These are phyloP conservation scores for Drosophila bocqueti DNA, from an alignment of 1,140 invertebrate genomes.

Conservation along the genomic window DNA sequence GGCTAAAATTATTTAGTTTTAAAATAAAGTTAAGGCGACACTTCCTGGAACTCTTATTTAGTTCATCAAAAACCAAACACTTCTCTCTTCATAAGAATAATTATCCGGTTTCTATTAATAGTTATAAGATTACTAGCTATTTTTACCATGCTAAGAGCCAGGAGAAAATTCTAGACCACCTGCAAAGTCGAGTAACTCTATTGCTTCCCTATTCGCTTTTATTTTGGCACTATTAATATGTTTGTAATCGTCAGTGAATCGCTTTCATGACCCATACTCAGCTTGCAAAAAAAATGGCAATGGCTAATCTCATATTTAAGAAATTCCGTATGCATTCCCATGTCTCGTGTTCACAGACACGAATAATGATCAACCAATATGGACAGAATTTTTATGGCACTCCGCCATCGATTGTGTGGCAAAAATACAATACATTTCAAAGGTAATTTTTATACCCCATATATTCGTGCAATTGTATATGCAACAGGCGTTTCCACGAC, in stretches of 20 bases:
- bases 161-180: neutral
- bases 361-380: slow-evolving; percentile 32
- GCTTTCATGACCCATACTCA: slow-evolving; percentile 6
- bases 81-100: neutral
- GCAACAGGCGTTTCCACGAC: neutral
- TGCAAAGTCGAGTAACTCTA: neutral
- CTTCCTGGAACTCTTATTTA: neutral
- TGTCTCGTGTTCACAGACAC: neutral
- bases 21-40: neutral
- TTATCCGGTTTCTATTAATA: no score
- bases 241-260: neutral
- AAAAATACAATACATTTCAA: slow-evolving; percentile 33
- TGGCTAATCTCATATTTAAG: slow-evolving; percentile 4
- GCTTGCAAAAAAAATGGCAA: slow-evolving; percentile 6
- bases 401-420: slow-evolving; percentile 13
- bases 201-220: neutral
- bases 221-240: neutral
- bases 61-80: neutral
- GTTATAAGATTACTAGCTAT: no score
- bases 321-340: slow-evolving; percentile 10
- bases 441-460: neutral
- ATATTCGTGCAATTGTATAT: neutral
- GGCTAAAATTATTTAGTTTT: no score
- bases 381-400: slow-evolving; percentile 18
- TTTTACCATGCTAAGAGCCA: neutral